Base-by-base conservation (phyloP, 2,797 vertebrate genomes). In the Linurgus olivaceus region DNA sequence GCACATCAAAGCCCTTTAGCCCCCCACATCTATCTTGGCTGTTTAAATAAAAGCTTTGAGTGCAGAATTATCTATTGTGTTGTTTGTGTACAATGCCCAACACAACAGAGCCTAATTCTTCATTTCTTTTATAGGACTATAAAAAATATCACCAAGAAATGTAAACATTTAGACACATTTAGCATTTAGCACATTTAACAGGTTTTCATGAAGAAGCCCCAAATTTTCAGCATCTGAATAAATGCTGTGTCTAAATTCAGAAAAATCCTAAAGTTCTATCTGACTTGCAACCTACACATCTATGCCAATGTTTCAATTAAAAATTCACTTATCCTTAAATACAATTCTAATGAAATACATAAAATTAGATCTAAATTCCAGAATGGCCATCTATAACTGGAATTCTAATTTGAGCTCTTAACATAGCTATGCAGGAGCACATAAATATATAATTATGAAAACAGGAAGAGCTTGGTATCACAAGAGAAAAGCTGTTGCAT, bases 11-110 rank as follows among this genome's bases (percentile, higher is more conserved):
- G 71, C 23, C 59, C 42, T 77, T 80, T 57, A 58, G 28, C 7
- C 16, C 17, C 26, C 8, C 23, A 42, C 9, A 67, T 80, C 26
- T 74, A 72, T 91, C 68, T 77, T 31, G 11, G 57, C 38, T 88
- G 48, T 89, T 94, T 71, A 89, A 93, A 90, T 8, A 81, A 55
- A 93, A 92, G 71, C 51, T 82, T 68, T 79, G 74, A 91, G 40
- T 44, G 13, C 51, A 52, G 40, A 78, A 87, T 82, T 89, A 87
- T 62, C 77, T 85, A 79, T 73, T 33, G 51, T 26, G 11, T 17
- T 92, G 57, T 67, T 94, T 84, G 50, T 89, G 73, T 73, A 81
- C 35, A 78, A 70, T 48, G 48, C 31, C 28, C 84, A 62, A 57
- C 66, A 68, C 54, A 83, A 67, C 31, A 93, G 8, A 90, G 10